Evolutionary conservation across 1,140 invertebrate genomes (phyloP).

Genomic region (Aricia agestis): DNA sequence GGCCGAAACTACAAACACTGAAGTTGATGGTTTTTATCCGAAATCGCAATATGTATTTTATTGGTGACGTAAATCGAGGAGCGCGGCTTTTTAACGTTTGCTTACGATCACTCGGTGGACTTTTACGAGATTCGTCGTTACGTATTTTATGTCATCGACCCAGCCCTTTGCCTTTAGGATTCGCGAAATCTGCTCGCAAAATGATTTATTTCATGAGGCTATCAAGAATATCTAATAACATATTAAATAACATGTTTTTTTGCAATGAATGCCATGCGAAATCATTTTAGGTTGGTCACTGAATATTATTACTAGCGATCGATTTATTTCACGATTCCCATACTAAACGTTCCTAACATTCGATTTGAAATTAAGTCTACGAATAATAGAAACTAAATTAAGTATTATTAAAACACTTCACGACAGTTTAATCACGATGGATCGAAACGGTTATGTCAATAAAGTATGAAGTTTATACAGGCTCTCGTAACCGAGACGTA

Average conservation of each 20-base stretch:
- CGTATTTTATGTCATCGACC: slow-evolving; percentile 62
- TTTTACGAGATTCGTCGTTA: slow-evolving; percentile 69
- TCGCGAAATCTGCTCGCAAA: background rate
- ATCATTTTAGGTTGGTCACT: no score
- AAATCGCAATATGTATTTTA: slow-evolving; percentile 75
- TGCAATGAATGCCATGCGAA: no score
- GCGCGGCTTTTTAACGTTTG: slow-evolving; percentile 71
- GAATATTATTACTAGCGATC: no score
- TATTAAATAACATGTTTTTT: background rate
- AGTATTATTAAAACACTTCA: no score
- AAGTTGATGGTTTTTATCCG: slow-evolving; percentile 61
- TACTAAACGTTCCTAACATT: no score
- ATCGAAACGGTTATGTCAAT: no score
- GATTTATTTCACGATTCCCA: no score
- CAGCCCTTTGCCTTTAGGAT: slow-evolving; percentile 36
- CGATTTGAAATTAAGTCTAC: no score
- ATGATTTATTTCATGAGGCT: background rate
- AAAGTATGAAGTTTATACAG: no score
- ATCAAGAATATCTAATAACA: slow-evolving; percentile 2
- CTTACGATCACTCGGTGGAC: slow-evolving; percentile 57
- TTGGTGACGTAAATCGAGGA: slow-evolving; percentile 68
- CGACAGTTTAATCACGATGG: no score
- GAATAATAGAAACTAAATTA: no score
- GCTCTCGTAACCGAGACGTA: no score
- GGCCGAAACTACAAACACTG: background rate